Percentiles rank a stretch among this genome's conserved stretches.
phyloP scores from a whole-genome alignment of 2,888 invertebrate genomes.

The Pantelozetes paolii region DNA sequence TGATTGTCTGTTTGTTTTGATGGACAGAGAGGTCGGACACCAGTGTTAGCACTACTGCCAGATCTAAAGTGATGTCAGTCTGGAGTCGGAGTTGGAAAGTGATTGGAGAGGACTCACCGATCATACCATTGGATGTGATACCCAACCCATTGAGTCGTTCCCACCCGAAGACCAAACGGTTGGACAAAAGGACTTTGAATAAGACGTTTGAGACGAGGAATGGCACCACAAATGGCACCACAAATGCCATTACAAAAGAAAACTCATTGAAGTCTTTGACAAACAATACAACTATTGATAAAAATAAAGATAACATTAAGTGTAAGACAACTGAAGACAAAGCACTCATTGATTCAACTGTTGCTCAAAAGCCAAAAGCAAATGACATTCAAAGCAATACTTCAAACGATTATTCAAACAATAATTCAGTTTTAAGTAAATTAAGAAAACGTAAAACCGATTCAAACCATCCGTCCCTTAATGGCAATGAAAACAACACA shows the following conservation, averaged over 20 bases:
- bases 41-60: not conserved
- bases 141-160: not conserved
- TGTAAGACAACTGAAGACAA: not conserved
- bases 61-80: not conserved
- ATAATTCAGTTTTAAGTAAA: constrained; percentile 7
- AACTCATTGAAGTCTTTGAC: not conserved
- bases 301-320: not conserved
- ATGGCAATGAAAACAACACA: not conserved
- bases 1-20: not conserved
- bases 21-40: not conserved
- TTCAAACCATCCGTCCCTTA: not conserved
- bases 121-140: not conserved
- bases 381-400: not conserved
- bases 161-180: not conserved
- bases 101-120: not conserved
- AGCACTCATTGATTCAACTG: no score
- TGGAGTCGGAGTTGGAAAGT: not conserved
- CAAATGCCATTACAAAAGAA: not conserved
- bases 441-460: constrained; percentile 8
- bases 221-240: not conserved
- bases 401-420: not conserved
- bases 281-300: not conserved
- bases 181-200: not conserved
- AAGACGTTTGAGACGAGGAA: not conserved
- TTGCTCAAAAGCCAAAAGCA: not conserved